A percentile compares a stretch with the other conserved stretches of the same genome.
These are phyloP conservation scores for Sebastes iracundus DNA, from an alignment of 2,797 vertebrate genomes.

Conservation along the genomic window DNA sequence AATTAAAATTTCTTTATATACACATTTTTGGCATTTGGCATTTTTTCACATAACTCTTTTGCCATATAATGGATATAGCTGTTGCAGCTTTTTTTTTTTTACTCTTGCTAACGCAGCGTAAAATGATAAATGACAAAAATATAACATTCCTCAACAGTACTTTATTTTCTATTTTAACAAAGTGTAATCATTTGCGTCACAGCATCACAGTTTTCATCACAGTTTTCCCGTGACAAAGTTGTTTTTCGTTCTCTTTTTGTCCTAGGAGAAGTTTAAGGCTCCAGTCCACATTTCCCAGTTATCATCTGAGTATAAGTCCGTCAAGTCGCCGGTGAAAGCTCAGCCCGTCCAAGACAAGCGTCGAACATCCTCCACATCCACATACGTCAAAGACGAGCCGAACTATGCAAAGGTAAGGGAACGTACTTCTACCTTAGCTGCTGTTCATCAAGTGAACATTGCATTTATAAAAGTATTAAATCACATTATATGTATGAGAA, in stretches of 20 bases:
- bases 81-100: not conserved
- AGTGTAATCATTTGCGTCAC: not conserved
- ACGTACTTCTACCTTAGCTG: too few relatives aligned
- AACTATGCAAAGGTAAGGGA: conserved; percentile 82
- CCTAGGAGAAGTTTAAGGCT: conserved; percentile 8
- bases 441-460: not conserved
- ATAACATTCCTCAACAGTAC: not conserved
- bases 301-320: not conserved
- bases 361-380: conserved; percentile 75
- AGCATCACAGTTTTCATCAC: not conserved
- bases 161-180: not conserved
- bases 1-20: not conserved
- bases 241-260: not conserved
- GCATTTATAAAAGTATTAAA: not conserved
- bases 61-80: not conserved
- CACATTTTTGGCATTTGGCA: not conserved
- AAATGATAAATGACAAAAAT: not conserved
- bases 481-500: not conserved
- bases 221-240: not conserved
- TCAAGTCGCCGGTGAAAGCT: conserved; percentile 78
- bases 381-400: conserved; percentile 84
- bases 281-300: not conserved
- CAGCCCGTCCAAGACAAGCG: conserved; percentile 85
- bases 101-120: not conserved
- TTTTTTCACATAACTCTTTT: not conserved